A percentile compares a stretch with the other conserved stretches of the same genome.
Evolutionary conservation across 2,797 vertebrate genomes (phyloP).

Genomic region (Gallinago stenura): DNA sequence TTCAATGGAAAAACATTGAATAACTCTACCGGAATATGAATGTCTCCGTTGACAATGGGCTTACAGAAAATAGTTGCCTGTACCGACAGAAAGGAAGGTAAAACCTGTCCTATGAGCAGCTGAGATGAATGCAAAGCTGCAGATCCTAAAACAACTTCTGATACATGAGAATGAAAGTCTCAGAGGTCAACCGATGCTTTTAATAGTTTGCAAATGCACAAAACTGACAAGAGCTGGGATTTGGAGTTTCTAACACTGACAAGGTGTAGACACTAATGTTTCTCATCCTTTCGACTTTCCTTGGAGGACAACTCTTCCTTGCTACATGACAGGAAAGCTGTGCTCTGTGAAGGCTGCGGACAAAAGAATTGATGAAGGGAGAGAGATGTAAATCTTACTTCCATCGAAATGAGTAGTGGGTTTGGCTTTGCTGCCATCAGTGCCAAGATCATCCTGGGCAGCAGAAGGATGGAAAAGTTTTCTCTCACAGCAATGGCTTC

Average conservation of each 20-base stretch:
- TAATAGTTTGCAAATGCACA: background rate
- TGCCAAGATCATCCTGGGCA: background rate
- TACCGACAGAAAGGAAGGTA: background rate
- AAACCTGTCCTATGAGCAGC: background rate
- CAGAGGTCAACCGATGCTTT: rapidly evolving
- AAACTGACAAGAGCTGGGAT: background rate
- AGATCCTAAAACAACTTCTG: background rate
- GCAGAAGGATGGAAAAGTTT: background rate
- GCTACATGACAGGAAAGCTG: background rate
- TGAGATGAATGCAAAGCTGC: background rate
- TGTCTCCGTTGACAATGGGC: background rate
- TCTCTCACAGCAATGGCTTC: background rate
- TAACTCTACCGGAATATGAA: background rate
- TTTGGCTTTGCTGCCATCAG: background rate
- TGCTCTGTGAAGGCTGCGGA: background rate
- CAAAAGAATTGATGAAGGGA: background rate
- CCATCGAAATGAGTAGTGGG: background rate
- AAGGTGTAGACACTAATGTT: background rate
- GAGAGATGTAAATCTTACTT: background rate
- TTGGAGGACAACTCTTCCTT: background rate
- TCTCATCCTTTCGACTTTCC: background rate
- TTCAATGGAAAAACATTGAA: background rate
- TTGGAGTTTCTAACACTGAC: background rate
- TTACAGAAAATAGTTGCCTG: background rate
- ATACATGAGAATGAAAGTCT: background rate